Base-by-base conservation (phyloP, 2,113 vertebrate genomes). In the Cromileptes altivelis region DNA sequence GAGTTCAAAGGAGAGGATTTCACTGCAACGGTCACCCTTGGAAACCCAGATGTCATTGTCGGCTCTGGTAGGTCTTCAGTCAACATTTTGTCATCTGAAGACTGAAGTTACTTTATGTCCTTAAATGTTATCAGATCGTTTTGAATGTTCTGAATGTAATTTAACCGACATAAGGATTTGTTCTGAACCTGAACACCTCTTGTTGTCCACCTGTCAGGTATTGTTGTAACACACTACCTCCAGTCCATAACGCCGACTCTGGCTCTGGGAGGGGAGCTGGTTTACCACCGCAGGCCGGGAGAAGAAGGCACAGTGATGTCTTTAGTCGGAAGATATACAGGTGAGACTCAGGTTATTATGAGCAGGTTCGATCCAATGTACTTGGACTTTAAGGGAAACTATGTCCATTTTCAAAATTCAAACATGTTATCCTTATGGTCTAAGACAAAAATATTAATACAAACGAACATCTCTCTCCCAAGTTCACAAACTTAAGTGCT, bases 191-290 rank as follows among this genome's bases (percentile, higher is more conserved):
- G 47, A 69, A 11, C 67, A 0, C 19, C 14, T 23, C 37, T 7
- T 23, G 1, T 19, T 47, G 1, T 52, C 27, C 49, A 1, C 52
- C 1, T 61, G 1, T 1, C 89, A 97, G 97, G 97, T 58, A 96
- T 97, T 67, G 78, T 97, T 0, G 93, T 97, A 64, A 92, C 97
- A 13, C 97, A 98, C 85, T 97, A 96, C 88, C 95, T 97, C 17
- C 97, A 97, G 96, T 97, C 97, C 53, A 86, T 97, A 61, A 97
- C 97, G 0, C 93, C 97, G 0, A 88, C 94, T 27, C 91, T 97
- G 92, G 97, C 97, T 19, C 90, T 98, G 75, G 97, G 97, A 2
- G 97, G 96, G 70, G 97, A 97, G 91, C 91, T 97, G 55, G 97
- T 97, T 57, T 97, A 97, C 84, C 97, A 97, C 84, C 94, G 95